Conservation (phyloP, 2,888 invertebrate genomes). For the Micropterix aruncella region DNA sequence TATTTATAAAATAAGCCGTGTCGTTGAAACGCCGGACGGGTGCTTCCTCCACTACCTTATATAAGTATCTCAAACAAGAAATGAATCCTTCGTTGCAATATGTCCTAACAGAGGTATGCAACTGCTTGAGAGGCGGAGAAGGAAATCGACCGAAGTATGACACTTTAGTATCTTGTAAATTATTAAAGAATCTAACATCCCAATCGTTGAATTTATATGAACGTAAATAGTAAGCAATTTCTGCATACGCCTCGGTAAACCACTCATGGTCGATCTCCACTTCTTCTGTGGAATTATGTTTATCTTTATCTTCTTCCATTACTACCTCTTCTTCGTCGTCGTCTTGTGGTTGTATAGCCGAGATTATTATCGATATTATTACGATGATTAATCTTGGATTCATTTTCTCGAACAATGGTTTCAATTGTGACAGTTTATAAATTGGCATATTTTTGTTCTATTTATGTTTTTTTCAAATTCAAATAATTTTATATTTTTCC, state of each 20-base stretch:
- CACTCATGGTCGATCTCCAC: slow-evolving; percentile 20
- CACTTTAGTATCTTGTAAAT: slow-evolving; percentile 13
- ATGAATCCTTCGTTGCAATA: slow-evolving; percentile 37
- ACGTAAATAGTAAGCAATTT: slow-evolving; percentile 45
- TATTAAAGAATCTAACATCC: slow-evolving; percentile 33
- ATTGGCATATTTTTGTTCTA: slow-evolving; percentile 1
- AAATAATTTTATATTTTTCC: no score
- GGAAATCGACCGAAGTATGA: slow-evolving; percentile 33
- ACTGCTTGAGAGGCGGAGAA: slow-evolving; percentile 33
- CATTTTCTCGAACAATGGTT: no score
- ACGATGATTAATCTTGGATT: no score
- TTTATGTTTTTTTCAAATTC: neutral
- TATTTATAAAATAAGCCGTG: slow-evolving; percentile 28
- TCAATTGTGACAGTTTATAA: no score
- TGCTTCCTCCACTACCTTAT: slow-evolving; percentile 21
- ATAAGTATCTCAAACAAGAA: slow-evolving; percentile 41
- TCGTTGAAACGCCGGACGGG: slow-evolving; percentile 37
- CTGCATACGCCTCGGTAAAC: slow-evolving; percentile 32
- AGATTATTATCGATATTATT: no score
- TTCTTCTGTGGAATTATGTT: neutral
- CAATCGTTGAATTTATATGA: slow-evolving; percentile 50
- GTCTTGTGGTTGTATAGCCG: no score
- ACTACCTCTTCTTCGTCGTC: neutral
- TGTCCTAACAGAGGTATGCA: slow-evolving; percentile 48
- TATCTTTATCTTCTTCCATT: neutral